These are phyloP conservation scores for Pinna nobilis DNA, from an alignment of 1,140 invertebrate species.

Conservation along the genomic window DNA sequence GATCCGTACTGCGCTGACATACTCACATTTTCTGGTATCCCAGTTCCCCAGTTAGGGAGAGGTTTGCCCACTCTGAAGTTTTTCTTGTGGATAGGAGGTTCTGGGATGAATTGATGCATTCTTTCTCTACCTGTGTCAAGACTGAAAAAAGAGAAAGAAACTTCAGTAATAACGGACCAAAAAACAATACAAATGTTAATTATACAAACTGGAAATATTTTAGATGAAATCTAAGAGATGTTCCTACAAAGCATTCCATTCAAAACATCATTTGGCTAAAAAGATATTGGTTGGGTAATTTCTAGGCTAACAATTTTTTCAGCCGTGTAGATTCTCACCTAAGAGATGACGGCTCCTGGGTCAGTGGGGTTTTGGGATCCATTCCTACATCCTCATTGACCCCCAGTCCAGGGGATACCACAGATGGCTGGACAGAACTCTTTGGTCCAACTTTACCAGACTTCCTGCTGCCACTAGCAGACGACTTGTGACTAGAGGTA, in stretches of 20 bases:
- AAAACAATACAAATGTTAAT: too few relatives aligned
- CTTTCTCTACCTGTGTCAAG: constrained; percentile 6
- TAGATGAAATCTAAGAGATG: too few relatives aligned
- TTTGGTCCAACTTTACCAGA: constrained; percentile 20
- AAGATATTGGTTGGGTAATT: too few relatives aligned
- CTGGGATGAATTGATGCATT: constrained; percentile 8
- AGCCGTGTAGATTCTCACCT: neutral
- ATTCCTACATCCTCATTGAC: constrained; percentile 1
- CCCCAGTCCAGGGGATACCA: constrained; percentile 2
- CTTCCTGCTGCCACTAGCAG: constrained; percentile 17
- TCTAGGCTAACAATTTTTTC: too few relatives aligned
- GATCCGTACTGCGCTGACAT: too few relatives aligned
- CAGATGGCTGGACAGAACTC: constrained; percentile 12
- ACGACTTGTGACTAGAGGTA: constrained; percentile 5
- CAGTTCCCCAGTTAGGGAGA: constrained; percentile 59
- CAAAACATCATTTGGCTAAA: too few relatives aligned
- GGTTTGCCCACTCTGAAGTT: constrained; percentile 49
- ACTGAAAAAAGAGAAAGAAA: neutral
- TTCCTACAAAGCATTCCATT: too few relatives aligned
- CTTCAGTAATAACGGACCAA: too few relatives aligned
- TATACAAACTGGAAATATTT: too few relatives aligned
- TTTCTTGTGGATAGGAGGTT: constrained; percentile 26
- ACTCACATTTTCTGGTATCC: constrained; percentile 65
- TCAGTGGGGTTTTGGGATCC: constrained; percentile 14
- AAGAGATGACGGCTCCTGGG: constrained; percentile 2